phyloP scores from a whole-genome alignment of 2,113 vertebrate genomes.

The Chionomys nivalis region DNA sequence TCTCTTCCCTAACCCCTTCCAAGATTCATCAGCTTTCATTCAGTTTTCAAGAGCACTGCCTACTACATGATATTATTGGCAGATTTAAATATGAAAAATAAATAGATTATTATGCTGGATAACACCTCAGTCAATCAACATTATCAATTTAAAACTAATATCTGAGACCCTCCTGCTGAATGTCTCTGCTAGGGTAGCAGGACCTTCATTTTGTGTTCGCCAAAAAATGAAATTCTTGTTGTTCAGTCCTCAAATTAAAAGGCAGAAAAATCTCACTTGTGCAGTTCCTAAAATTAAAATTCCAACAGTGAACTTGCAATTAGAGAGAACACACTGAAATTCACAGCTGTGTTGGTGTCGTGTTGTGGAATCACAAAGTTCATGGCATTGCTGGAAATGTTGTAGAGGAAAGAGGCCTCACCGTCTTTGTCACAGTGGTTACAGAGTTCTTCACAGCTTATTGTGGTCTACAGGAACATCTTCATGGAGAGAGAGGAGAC shows the following conservation, averaged over 20 bases:
- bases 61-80: accelerated
- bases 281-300: slow-evolving; percentile 4
- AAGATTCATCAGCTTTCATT: accelerated
- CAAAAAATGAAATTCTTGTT: neutral
- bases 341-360: neutral
- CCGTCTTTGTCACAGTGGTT: accelerated
- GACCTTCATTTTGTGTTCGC: neutral
- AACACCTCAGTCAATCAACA: neutral
- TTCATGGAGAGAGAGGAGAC: accelerated
- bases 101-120: neutral
- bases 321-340: neutral
- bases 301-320: neutral
- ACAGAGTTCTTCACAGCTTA: accelerated
- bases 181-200: accelerated
- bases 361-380: neutral
- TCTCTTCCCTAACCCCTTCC: neutral
- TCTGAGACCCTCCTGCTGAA: neutral
- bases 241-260: neutral
- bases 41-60: accelerated
- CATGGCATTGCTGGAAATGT: no score
- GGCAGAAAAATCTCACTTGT: neutral
- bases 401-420: neutral
- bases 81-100: neutral
- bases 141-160: neutral
- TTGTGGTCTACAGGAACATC: accelerated